Conservation (phyloP, 2,888 invertebrate species). For the Lomographa bimaculata region DNA sequence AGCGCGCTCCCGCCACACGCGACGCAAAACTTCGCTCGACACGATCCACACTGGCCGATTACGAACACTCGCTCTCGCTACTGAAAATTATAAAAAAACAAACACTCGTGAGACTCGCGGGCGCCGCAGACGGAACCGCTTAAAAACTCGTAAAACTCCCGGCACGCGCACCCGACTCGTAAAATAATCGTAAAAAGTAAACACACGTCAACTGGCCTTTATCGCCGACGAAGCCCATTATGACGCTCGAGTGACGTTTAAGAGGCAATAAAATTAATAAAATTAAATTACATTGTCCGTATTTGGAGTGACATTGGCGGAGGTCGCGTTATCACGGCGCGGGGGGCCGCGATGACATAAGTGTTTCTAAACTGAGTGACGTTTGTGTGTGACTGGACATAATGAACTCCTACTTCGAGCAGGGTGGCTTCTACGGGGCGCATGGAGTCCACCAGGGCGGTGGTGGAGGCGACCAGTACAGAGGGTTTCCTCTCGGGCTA, state of each 20-base stretch:
- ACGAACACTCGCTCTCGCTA: not conserved
- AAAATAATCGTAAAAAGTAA: constrained; percentile 84
- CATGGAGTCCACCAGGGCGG: constrained; percentile 92
- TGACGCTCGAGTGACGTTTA: constrained; percentile 83
- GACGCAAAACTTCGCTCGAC: constrained; percentile 71
- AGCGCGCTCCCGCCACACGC: constrained; percentile 66
- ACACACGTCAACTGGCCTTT: constrained; percentile 80
- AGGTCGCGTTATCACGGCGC: constrained; percentile 78
- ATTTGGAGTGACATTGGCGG: constrained; percentile 75
- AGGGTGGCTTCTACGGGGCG: constrained; percentile 96
- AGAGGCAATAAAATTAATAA: constrained; percentile 82
- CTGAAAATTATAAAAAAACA: constrained; percentile 42
- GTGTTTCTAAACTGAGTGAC: constrained; percentile 74
- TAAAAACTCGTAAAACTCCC: constrained; percentile 80
- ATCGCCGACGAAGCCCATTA: constrained; percentile 79
- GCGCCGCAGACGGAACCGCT: constrained; percentile 68
- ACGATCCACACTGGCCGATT: constrained; percentile 48
- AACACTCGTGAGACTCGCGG: constrained; percentile 56
- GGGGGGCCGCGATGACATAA: constrained; percentile 80
- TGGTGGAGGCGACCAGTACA: constrained; percentile 90
- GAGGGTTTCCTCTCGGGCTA: constrained; percentile 93
- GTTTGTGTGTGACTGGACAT: constrained; percentile 77
- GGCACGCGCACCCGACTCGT: constrained; percentile 78
- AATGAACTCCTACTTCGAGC: constrained; percentile 98
- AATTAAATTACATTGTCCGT: constrained; percentile 73